These are phyloP conservation scores for Diploscapter pachys DNA, from an alignment of 1,140 invertebrate species.

Conservation along the genomic window DNA sequence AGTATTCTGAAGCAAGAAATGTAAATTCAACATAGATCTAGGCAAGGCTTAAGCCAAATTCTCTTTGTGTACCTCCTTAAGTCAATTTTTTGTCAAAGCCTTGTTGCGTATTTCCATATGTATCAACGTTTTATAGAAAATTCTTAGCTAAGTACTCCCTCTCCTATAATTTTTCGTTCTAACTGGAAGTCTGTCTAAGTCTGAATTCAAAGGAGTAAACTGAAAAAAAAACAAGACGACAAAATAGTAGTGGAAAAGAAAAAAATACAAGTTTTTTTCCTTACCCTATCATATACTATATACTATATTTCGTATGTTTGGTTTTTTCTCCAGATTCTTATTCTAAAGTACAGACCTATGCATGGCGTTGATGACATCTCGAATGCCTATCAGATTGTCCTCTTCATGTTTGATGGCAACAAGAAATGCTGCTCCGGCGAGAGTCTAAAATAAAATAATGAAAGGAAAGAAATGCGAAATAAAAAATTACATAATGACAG, in stretches of 20 bases:
- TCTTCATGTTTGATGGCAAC: conserved; percentile 10
- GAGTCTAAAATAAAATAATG: conserved; percentile 9
- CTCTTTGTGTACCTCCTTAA: too few relatives aligned
- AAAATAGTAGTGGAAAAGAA: too few relatives aligned
- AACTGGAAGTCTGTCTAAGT: too few relatives aligned
- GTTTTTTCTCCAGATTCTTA: too few relatives aligned
- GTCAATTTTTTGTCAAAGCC: too few relatives aligned
- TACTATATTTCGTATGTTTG: not conserved
- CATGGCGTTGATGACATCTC: conserved; percentile 7
- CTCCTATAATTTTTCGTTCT: too few relatives aligned
- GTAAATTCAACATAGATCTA: not conserved
- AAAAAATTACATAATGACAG: not conserved
- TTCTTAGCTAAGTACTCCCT: too few relatives aligned
- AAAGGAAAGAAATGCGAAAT: not conserved
- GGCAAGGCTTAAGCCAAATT: not conserved
- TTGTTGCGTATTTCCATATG: too few relatives aligned
- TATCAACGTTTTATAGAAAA: too few relatives aligned
- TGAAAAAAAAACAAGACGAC: too few relatives aligned
- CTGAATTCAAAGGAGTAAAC: too few relatives aligned
- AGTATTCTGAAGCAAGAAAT: not conserved
- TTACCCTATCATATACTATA: conserved; percentile 2
- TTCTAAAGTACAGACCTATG: not conserved
- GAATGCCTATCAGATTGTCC: not conserved
- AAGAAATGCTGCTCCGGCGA: not conserved
- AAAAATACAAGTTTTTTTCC: not conserved